These are phyloP conservation scores for Aricia agestis DNA, from an alignment of 1,140 invertebrate genomes.

Conservation along the genomic window DNA sequence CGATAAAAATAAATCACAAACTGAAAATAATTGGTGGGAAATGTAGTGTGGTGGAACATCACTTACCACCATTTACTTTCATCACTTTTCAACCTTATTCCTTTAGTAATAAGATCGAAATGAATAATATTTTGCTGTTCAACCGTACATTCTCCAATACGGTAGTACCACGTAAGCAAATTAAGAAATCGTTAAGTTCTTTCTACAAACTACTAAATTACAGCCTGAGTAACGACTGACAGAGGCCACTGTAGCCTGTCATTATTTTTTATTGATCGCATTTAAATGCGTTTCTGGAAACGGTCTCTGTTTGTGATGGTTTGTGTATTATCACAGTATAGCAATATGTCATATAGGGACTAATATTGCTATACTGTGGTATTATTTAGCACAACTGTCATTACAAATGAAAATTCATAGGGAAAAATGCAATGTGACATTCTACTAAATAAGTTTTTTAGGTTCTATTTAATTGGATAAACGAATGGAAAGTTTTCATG, in stretches of 20 bases:
- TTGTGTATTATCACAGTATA: no score
- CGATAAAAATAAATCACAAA: background rate
- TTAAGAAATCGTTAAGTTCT: slow-evolving; percentile 31
- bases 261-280: slow-evolving; percentile 33
- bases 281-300: background rate
- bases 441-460: no score
- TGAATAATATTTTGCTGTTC: background rate
- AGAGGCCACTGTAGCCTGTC: slow-evolving; percentile 24
- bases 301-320: background rate
- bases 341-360: no score
- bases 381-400: no score
- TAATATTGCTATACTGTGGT: no score
- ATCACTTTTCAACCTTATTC: background rate
- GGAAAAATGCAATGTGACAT: no score
- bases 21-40: background rate
- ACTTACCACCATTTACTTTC: background rate
- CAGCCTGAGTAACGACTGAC: slow-evolving; percentile 19
- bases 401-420: no score
- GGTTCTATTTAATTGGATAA: no score
- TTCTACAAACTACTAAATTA: slow-evolving; percentile 30
- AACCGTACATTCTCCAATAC: slow-evolving; percentile 21
- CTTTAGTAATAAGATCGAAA: slow-evolving; percentile 9
- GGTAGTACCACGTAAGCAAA: slow-evolving; percentile 27
- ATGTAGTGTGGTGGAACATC: background rate
- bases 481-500: no score